A percentile compares a stretch with the other conserved stretches of the same genome.
phyloP scores from a whole-genome alignment of 2,113 vertebrate genomes.

The Notarius lentiginosus region DNA sequence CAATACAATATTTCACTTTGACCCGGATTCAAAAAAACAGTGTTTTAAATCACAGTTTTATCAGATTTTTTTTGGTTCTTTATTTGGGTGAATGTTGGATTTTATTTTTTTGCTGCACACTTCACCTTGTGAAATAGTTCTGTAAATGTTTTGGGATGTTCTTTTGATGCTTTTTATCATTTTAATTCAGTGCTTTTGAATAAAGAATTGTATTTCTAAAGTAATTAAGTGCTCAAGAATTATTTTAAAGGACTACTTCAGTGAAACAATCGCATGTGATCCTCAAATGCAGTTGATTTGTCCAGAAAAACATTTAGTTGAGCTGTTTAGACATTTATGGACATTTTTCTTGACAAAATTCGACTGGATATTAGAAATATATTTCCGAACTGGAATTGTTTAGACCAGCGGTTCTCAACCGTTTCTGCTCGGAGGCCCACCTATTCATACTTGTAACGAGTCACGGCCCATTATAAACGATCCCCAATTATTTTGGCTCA shows the following conservation, averaged over 20 bases:
- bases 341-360: not conserved
- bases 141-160: constrained; percentile 16
- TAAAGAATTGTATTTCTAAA: constrained; percentile 21
- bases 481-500: too few relatives aligned
- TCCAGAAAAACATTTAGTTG: not conserved
- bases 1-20: constrained; percentile 29
- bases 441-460: too few relatives aligned
- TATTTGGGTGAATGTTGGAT: not conserved
- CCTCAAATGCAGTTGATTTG: not conserved
- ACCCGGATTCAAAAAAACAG: constrained; percentile 1
- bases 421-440: too few relatives aligned
- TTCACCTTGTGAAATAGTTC: not conserved
- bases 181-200: constrained; percentile 31
- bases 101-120: not conserved
- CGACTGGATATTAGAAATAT: not conserved
- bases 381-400: not conserved
- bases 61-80: not conserved
- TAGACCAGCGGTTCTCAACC: too few relatives aligned
- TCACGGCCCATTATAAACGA: too few relatives aligned
- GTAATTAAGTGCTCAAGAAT: not conserved
- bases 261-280: not conserved
- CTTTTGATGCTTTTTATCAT: constrained; percentile 25
- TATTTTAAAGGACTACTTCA: not conserved
- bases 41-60: constrained; percentile 36
- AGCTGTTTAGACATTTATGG: not conserved